A percentile compares a stretch with the other conserved stretches of the same genome.
phyloP scores from a whole-genome alignment of 2,113 vertebrate genomes.

The Amblyopsis rosae region DNA sequence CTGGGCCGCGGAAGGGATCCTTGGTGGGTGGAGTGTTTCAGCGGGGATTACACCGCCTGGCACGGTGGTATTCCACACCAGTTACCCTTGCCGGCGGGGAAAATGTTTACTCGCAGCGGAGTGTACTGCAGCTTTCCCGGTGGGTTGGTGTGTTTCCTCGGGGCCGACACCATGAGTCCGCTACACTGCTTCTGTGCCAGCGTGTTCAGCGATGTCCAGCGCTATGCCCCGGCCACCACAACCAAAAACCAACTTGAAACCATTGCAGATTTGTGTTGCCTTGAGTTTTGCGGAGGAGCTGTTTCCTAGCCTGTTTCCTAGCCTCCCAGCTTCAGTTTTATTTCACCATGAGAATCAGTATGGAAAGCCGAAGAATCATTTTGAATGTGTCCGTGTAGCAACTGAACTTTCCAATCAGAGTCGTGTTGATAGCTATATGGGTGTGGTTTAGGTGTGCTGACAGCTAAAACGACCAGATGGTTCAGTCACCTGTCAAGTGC shows the following conservation, averaged over 20 bases:
- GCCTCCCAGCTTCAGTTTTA: slow-evolving; percentile 28
- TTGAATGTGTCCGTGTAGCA: too few relatives aligned
- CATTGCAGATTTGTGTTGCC: slow-evolving; percentile 56
- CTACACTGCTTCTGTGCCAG: slow-evolving; percentile 77
- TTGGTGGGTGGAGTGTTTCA: slow-evolving; percentile 76
- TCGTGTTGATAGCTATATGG: too few relatives aligned
- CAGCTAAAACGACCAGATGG: too few relatives aligned
- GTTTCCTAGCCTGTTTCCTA: slow-evolving; percentile 6
- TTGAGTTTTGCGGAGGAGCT: slow-evolving; percentile 20
- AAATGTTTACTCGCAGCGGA: slow-evolving; percentile 67
- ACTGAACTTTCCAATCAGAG: too few relatives aligned
- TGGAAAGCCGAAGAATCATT: too few relatives aligned
- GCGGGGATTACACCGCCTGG: slow-evolving; percentile 77
- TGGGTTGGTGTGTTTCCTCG: slow-evolving; percentile 77
- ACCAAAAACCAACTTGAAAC: slow-evolving; percentile 65
- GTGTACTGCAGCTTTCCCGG: slow-evolving; percentile 78
- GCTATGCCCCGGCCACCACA: slow-evolving; percentile 65
- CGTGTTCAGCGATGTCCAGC: slow-evolving; percentile 56
- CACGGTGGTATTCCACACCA: slow-evolving; percentile 56
- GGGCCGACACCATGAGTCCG: slow-evolving; percentile 73
- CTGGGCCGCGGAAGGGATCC: slow-evolving; percentile 77
- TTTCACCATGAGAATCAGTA: too few relatives aligned
- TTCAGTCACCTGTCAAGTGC: too few relatives aligned
- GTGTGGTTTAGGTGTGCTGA: too few relatives aligned
- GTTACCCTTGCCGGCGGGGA: slow-evolving; percentile 43